Base-by-base conservation (phyloP, 2,888 invertebrate species). In the Himalopsyche kuldschensis region DNA sequence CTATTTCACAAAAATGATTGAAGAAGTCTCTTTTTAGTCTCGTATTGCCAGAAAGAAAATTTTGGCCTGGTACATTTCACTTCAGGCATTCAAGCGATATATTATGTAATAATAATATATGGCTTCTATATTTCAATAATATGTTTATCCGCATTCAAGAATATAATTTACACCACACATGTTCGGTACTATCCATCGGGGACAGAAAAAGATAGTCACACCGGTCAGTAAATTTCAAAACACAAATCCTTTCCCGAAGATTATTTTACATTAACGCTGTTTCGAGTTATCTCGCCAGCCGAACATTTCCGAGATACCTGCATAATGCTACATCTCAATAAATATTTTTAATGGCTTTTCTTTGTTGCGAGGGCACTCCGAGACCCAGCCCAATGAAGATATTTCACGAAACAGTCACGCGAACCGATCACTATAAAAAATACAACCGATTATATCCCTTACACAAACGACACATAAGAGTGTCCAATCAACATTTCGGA, bases 281-380 rank as follows among this genome's bases (percentile, higher is more conserved):
- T 48, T 27, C n/a, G 78, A 78, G 80, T 83, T 83, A 83, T 83
- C 83, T 82, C 41, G 30, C 75, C 78, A 78, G 78, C 20, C 78
- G 55, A 63, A 83, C 78, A 81, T 80, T 77, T 83, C 83, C 78
- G 63, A 80, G 83, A 81, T 84, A 85, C 86, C 86, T 84, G 84
- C 86, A 85, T 84, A 86, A 85, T 85, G 84, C 84, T 85, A 86
- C 85, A 86, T 83, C 86, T 85, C 85, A 79, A 86, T 86, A 86
- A 86, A 86, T 86, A 86, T 86, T 84, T 86, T 86, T 86, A 86
- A 86, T 86, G 85, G 76, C 78, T 86, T 84, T 81, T 84, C 86
- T 86, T 85, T 86, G 86, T 86, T 86, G 82, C 82, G 30, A 63
- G 48, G 76, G 79, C 82, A 82, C 85, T 85, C 85, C 82, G 84